Conservation (phyloP, 2,888 invertebrate species). For the Tetropium fuscum region DNA sequence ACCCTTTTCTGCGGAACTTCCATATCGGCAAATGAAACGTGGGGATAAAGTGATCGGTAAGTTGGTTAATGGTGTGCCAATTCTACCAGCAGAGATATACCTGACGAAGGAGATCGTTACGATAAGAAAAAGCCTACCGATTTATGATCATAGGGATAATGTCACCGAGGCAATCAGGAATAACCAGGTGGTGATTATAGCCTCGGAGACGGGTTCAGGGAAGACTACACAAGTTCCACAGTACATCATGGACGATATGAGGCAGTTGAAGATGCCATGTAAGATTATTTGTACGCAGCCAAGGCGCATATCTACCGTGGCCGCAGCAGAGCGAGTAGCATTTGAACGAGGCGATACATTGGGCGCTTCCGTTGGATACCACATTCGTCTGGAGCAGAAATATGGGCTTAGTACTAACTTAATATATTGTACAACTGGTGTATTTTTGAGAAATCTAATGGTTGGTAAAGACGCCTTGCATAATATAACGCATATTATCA, state of each 20-base stretch:
- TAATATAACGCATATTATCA: constrained; percentile 85
- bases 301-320: constrained; percentile 84
- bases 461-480: constrained; percentile 76
- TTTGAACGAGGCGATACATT: constrained; percentile 70
- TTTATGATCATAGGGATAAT: constrained; percentile 74
- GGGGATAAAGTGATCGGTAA: constrained; percentile 46
- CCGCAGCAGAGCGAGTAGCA: constrained; percentile 88
- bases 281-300: constrained; percentile 96
- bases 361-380: constrained; percentile 73
- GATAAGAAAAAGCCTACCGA: constrained; percentile 77
- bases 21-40: not conserved
- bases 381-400: constrained; percentile 90
- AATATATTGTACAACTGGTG: constrained; percentile 93
- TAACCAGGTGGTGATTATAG: constrained; percentile 80
- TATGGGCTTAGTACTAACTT: constrained; percentile 83
- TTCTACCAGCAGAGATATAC: constrained; percentile 11
- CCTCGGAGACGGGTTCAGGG: constrained; percentile 92
- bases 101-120: constrained; percentile 55
- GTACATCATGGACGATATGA: constrained; percentile 85
- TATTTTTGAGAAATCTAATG: constrained; percentile 89
- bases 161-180: constrained; percentile 75
- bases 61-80: constrained; percentile 55
- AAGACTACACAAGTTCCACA: constrained; percentile 98
- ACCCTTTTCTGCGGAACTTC: no score
- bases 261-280: constrained; percentile 72